Evolutionary conservation across 2,888 invertebrate species (phyloP).

Genomic region (Phymatocera aterrima): DNA sequence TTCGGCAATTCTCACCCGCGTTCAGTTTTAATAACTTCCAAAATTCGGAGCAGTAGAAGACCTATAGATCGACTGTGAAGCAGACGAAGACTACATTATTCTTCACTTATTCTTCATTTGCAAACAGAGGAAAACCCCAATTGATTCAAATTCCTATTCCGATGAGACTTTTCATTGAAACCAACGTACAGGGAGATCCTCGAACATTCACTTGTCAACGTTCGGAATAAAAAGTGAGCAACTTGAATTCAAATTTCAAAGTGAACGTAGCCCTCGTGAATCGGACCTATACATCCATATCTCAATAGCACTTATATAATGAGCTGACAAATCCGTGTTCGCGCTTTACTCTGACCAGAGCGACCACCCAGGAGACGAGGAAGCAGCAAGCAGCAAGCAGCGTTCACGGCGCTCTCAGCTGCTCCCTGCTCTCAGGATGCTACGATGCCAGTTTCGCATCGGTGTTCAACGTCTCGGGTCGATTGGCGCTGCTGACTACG

Average conservation of each 20-base stretch:
- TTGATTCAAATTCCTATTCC: not conserved
- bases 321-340: constrained; percentile 28
- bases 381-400: too few species aligned
- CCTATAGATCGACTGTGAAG: not conserved
- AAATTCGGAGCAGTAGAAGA: too few species aligned
- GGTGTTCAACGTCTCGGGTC: constrained; percentile 18
- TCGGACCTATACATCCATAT: constrained; percentile 11
- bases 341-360: not conserved
- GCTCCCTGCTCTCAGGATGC: not conserved
- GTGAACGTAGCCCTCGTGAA: not conserved
- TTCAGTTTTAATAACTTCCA: too few species aligned
- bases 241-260: not conserved
- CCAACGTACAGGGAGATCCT: too few species aligned
- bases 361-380: constrained; percentile 32
- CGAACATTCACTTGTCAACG: too few species aligned
- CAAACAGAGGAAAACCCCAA: not conserved
- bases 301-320: constrained; percentile 1
- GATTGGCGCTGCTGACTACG: constrained; percentile 28
- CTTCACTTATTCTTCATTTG: not conserved
- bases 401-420: not conserved
- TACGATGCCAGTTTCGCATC: constrained; percentile 27
- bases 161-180: too few species aligned
- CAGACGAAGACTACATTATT: too few species aligned
- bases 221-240: too few species aligned
- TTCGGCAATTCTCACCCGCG: not conserved